A percentile compares a stretch with the other conserved stretches of the same genome.
phyloP scores from a whole-genome alignment of 2,113 vertebrate species.

The Limnothrissa miodon region DNA sequence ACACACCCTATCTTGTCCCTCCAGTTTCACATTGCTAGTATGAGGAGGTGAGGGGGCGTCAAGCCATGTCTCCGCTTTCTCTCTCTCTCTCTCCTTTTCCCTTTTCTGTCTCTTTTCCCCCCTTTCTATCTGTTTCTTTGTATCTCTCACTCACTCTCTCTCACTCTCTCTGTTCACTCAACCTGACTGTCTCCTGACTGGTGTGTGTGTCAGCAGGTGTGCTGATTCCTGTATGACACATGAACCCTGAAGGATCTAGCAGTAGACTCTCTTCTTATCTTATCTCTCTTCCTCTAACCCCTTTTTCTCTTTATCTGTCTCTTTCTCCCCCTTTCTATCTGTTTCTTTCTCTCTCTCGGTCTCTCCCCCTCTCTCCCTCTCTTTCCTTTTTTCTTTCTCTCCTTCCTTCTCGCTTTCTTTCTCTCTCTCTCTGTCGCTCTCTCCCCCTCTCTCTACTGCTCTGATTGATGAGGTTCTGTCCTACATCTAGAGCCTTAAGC shows the following conservation, averaged over 20 bases:
- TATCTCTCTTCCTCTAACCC: not conserved
- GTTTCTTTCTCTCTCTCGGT: not conserved
- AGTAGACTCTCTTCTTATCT: not conserved
- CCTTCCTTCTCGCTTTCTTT: not conserved
- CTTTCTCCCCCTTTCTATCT: not conserved
- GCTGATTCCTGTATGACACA: not conserved
- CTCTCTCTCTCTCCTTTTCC: not conserved
- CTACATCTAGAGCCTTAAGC: constrained; percentile 31
- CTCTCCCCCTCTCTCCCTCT: not conserved
- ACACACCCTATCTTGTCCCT: too few species aligned
- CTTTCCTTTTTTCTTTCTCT: not conserved
- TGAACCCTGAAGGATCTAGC: not conserved
- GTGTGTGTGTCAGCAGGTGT: not conserved
- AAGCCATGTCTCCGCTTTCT: not conserved
- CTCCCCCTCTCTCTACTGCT: not conserved
- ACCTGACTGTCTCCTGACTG: not conserved
- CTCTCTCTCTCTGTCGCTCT: not conserved
- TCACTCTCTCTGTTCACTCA: not conserved
- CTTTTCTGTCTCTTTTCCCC: too few species aligned
- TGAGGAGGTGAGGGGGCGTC: not conserved
- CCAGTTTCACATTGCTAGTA: not conserved
- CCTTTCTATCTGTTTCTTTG: too few species aligned
- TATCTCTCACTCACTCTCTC: not conserved
- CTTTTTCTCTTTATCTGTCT: not conserved
- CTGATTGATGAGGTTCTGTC: constrained; percentile 34